Conservation (phyloP, 1,140 invertebrate genomes). For the Triops cancriformis region DNA sequence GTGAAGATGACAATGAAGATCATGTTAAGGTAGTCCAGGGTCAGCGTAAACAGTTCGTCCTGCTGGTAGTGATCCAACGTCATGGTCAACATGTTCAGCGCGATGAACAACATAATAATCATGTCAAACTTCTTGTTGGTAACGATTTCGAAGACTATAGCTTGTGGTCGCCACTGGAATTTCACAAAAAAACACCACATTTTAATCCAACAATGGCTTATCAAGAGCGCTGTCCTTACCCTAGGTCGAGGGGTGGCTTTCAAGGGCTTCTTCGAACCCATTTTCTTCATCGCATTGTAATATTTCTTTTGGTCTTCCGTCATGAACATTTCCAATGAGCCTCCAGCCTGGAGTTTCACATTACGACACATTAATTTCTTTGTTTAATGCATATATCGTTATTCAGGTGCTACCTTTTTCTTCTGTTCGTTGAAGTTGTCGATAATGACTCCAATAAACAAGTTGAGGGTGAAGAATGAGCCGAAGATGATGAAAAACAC, state of each 20-base stretch:
- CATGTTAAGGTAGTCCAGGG: conserved; percentile 85
- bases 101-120: conserved; percentile 98
- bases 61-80: conserved; percentile 93
- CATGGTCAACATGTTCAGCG: conserved; percentile 98
- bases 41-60: conserved; percentile 65
- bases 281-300: conserved; percentile 99
- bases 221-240: conserved; percentile 49
- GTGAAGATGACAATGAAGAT: conserved; percentile 98
- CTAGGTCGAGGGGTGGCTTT: conserved; percentile 95
- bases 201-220: conserved; percentile 25
- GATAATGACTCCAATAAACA: conserved; percentile 97
- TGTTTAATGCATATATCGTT: background rate
- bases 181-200: conserved; percentile 34
- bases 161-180: conserved; percentile 83
- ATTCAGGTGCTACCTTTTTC: conserved; percentile 58
- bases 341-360: conserved; percentile 58
- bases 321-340: conserved; percentile 99
- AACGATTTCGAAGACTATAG: conserved; percentile 91
- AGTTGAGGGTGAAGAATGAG: conserved; percentile 93
- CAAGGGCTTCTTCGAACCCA: conserved; percentile 94
- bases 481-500: conserved; percentile 96
- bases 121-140: conserved; percentile 99
- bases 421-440: conserved; percentile 99
- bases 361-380: background rate
- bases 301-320: conserved; percentile 99